These are phyloP conservation scores for Gopherus flavomarginatus DNA, from an alignment of 2,113 vertebrate species.

Conservation along the genomic window DNA sequence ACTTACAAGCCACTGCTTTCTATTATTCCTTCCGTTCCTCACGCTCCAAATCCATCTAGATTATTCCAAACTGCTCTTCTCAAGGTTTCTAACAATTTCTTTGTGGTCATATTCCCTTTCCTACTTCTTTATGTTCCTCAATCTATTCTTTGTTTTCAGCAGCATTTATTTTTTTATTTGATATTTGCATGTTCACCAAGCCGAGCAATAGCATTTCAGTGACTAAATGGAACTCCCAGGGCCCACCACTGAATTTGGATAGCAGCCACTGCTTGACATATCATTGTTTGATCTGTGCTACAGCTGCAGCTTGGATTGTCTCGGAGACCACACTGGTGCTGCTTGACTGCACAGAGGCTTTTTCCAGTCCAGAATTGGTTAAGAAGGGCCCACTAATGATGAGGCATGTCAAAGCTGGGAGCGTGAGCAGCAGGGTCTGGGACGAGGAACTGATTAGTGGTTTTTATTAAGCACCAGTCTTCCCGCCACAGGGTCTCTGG, in stretches of 20 bases:
- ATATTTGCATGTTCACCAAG: background rate
- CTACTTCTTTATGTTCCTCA: background rate
- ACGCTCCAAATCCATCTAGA: background rate
- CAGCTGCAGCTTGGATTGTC: background rate
- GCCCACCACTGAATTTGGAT: background rate
- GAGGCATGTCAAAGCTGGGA: no score
- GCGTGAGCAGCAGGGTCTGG: no score
- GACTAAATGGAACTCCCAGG: background rate
- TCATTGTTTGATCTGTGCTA: background rate
- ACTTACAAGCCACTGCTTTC: background rate
- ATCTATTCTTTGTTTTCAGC: background rate
- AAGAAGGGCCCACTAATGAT: no score
- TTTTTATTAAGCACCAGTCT: no score
- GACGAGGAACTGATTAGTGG: no score
- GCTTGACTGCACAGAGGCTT: background rate
- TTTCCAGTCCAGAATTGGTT: background rate
- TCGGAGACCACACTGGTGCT: background rate
- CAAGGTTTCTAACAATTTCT: background rate
- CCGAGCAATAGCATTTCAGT: background rate
- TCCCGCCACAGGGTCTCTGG: no score
- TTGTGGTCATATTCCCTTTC: background rate
- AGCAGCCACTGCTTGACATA: background rate
- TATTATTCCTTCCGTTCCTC: background rate
- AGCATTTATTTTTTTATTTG: background rate
- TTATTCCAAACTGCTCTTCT: background rate